Base-by-base conservation (phyloP, 2,888 invertebrate genomes). In the Stenotaenia linearis region DNA sequence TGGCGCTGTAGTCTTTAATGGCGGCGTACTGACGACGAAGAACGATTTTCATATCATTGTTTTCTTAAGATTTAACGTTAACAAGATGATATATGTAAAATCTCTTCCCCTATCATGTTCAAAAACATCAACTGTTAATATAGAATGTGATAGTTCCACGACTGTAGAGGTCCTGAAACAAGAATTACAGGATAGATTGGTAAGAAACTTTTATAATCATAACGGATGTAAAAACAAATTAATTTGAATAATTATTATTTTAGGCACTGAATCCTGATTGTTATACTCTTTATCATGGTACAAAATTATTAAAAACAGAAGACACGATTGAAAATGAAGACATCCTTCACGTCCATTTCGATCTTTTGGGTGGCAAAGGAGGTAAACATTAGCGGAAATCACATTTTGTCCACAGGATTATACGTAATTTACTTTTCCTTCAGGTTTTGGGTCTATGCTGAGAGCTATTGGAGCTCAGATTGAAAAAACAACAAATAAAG, bases 381-480 rank as follows among this genome's bases (percentile, higher is more conserved):
- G 97, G 97, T 81, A 84, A 75, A 12, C 10, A 35, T n/a, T 12
- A n/a, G n/a, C 6, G 15, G 6, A 32, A 23, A 32, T n/a, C 7
- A 75, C 18, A 32, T 21, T 18, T 9, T n/a, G 30, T 15, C n/a
- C n/a, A n/a, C n/a, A n/a, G n/a, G n/a, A n/a, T n/a, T n/a, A n/a
- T n/a, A n/a, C n/a, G n/a, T 30, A 21, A 37, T 30, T 9, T 35
- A 12, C 5, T 30, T 12, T 32, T 5, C 1, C 18, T 81, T 30
- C 80, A 88, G 90, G 90, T 12, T 99, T 99, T 87, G 99, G 99
- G 0, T 98, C 98, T 0, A 97, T 99, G 96, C 87, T 99, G 15
- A 90, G 98, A 82, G 97, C 99, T 0, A 98, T 99, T 85, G 98
- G 98, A 1, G 97, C 97, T 0, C 98, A 99, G 88, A 98, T 99